phyloP scores from a whole-genome alignment of 2,113 vertebrate species.

The Brienomyrus brachyistius region DNA sequence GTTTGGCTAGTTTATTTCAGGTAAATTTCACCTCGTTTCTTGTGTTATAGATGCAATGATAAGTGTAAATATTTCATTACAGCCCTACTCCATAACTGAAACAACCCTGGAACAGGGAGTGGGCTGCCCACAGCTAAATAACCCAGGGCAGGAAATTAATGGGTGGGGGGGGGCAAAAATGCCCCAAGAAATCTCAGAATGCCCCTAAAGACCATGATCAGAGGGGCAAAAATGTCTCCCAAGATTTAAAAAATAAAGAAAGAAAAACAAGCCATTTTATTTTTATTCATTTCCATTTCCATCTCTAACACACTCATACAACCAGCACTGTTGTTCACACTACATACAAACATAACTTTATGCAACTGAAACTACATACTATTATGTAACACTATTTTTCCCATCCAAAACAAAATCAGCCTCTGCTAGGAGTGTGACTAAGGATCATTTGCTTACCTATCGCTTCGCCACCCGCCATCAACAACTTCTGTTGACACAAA shows the following conservation, averaged over 20 bases:
- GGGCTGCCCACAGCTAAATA: not conserved
- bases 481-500: not conserved
- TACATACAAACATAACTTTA: not conserved
- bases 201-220: not conserved
- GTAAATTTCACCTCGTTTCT: not conserved
- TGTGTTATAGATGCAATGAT: not conserved
- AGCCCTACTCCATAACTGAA: not conserved
- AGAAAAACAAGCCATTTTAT: not conserved
- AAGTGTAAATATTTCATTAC: not conserved
- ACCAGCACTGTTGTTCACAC: not conserved
- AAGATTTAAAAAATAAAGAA: not conserved
- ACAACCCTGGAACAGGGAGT: not conserved
- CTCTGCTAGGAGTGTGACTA: not conserved
- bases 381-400: not conserved
- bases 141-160: not conserved
- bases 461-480: not conserved
- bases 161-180: not conserved
- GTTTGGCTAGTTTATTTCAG: not conserved
- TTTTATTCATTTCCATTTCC: not conserved
- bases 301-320: not conserved
- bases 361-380: not conserved
- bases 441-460: not conserved
- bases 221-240: no score
- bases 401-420: not conserved
- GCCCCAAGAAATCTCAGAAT: not conserved